These are phyloP conservation scores for Florisuga fusca DNA, from an alignment of 2,797 vertebrate genomes.

Conservation along the genomic window DNA sequence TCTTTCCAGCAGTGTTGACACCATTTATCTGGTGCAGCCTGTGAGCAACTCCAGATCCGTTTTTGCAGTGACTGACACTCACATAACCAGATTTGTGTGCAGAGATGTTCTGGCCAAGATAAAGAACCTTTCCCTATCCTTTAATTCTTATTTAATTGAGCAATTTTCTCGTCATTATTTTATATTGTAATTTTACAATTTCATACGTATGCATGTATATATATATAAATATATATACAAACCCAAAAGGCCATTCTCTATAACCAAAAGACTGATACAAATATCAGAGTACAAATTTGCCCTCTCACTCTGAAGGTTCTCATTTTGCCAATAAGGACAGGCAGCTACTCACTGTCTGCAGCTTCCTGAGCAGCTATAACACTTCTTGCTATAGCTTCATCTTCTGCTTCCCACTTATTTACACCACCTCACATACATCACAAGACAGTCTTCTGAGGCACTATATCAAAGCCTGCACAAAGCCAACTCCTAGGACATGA, in stretches of 20 bases:
- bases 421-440: not conserved
- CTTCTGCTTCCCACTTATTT: not conserved
- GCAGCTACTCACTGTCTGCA: not conserved
- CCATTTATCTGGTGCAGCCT: not conserved
- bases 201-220: no score
- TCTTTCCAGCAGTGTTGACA: not conserved
- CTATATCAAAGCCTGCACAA: not conserved
- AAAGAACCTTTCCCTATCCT: not conserved
- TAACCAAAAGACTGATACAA: not conserved
- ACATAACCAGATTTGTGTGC: not conserved
- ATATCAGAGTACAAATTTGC: not conserved
- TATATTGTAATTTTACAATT: not conserved
- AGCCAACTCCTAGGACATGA: not conserved
- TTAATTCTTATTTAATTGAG: not conserved
- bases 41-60: not conserved
- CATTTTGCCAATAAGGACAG: not conserved
- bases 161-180: not conserved
- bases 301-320: not conserved
- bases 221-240: no score
- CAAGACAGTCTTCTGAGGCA: not conserved
- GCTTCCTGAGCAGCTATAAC: not conserved
- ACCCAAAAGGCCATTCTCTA: not conserved
- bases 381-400: not conserved
- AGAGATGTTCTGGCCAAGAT: not conserved
- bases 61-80: rapidly evolving